These are phyloP conservation scores for Drosophila nr. medialis DNA, from an alignment of 2,888 invertebrate genomes.

Conservation along the genomic window DNA sequence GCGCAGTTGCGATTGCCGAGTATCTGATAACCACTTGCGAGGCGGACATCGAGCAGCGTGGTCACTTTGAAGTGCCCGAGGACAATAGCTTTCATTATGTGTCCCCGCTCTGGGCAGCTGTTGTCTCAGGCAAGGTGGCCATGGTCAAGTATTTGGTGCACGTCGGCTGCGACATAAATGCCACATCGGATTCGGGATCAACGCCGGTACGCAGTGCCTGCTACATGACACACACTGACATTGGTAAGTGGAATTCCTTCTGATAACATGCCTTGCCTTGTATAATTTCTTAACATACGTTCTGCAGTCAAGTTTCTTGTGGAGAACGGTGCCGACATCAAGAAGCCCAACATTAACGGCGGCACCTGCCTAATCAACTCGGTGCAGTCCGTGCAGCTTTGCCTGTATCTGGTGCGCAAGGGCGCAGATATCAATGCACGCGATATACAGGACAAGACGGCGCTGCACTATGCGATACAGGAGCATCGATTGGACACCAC, in stretches of 20 bases:
- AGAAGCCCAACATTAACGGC: slow-evolving; percentile 94
- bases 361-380: slow-evolving; percentile 97
- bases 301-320: slow-evolving; percentile 89
- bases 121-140: slow-evolving; percentile 92
- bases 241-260: slow-evolving; percentile 81
- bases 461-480: slow-evolving; percentile 96
- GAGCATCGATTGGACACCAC: slow-evolving; percentile 94
- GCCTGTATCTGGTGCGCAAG: slow-evolving; percentile 91
- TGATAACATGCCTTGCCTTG: too few relatives aligned
- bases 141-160: slow-evolving; percentile 91
- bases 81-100: slow-evolving; percentile 91
- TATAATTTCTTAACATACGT: slow-evolving; percentile 5
- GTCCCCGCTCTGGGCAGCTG: slow-evolving; percentile 96
- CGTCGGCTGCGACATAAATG: slow-evolving; percentile 93
- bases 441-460: slow-evolving; percentile 95
- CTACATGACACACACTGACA: slow-evolving; percentile 95
- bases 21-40: slow-evolving; percentile 93
- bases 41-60: slow-evolving; percentile 94
- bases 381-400: slow-evolving; percentile 93
- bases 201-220: slow-evolving; percentile 96
- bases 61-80: slow-evolving; percentile 93
- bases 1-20: slow-evolving; percentile 93
- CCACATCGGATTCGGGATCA: slow-evolving; percentile 94
- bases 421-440: slow-evolving; percentile 94
- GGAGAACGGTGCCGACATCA: slow-evolving; percentile 92